Base-by-base conservation (phyloP, 2,113 vertebrate genomes). In the Redunca redunca region DNA sequence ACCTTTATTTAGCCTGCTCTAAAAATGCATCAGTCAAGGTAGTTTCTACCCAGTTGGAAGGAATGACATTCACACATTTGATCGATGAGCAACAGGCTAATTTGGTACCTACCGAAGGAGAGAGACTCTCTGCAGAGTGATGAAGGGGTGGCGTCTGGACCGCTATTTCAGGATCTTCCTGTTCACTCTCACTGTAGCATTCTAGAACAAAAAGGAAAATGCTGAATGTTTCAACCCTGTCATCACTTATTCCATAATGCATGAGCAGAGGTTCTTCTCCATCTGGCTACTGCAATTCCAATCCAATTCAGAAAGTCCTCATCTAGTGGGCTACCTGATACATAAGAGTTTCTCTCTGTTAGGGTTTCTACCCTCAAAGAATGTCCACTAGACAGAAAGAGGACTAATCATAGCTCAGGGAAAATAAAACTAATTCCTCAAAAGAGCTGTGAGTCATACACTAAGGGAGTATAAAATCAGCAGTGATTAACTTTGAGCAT, bases 151-250 rank as follows among this genome's bases (percentile, higher is more conserved):
- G 99, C 0, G 98, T 98, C 88, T 99, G 99, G 60, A 7, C 40
- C 26, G 99, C 98, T 97, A 98, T 98, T 93, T 99, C 99, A 7
- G 99, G 98, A 85, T 99, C 99, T 19, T 99, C 99, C 0, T 99
- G 99, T 94, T 99, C 99, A 19, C 99, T 99, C 96, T 99, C 99
- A 71, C 99, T 99, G 91, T 99, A 99, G 96, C 99, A 99, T 98
- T 99, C 99, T 99, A 97, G 78, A 93, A 85, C 17, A 96, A 57
- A 98, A 95, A 95, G 25, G 46, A 83, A 98, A 98, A 85, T 25
- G 55, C 23, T 91, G 83, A 33, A 74, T 11, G 77, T 60, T 25
- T 53, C 33, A 52, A 26, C 0, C 9, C 36, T 12, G 11, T 46
- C 21, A 6, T 55, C 60, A 5, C 43, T 60, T 48, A 71, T 19